Evolutionary conservation across 2,888 invertebrate species (phyloP), one percentile per base, ranked within the genome.

Genomic region (Acronicta alni): DNA sequence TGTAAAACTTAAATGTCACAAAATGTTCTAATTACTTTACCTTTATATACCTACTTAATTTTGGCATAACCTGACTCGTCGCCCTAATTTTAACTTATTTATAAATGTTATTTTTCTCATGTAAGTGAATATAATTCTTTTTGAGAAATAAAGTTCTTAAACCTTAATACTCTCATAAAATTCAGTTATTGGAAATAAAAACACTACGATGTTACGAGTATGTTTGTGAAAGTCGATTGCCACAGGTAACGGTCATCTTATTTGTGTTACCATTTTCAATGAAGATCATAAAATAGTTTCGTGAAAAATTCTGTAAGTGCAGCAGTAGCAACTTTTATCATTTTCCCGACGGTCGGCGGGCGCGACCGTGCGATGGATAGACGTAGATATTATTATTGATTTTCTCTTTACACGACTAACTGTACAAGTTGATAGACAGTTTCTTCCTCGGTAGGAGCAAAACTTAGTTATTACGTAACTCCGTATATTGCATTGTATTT

Each of bases 311-410:
- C 18, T 45, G 66, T 64, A 51, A 67, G 46, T 71, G 66, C 64
- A 69, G 35, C 48, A 42, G 39, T 43, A 58, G 59, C 57, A 72
- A 43, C 60, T 47, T 79, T 72, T 72, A 72, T 72, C 45, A 72
- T 68, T 45, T 57, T 48, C 16, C 52, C 23, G 45, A 15, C 47
- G 48, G 44, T 9, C 43, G 45, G 46, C 66, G 69, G 72, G 74
- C 67, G 77, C 72, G 75, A 63, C 72, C 57, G 38, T 37, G 41
- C 55, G 26, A 44, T 59, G 65, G 61, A 51, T 73, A 74, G 62
- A 51, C 54, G 58, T 62, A 68, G 54, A 73, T 64, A 51, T 72
- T 77, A 75, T 81, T 83, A 86, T 85, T 78, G 82, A 85, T 86
- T 80, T 72, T 67, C 72, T 75, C 71, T 82, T 76, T 62, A 77